Evolutionary conservation across 2,797 vertebrate genomes (phyloP).

Genomic region (Gallinago stenura): DNA sequence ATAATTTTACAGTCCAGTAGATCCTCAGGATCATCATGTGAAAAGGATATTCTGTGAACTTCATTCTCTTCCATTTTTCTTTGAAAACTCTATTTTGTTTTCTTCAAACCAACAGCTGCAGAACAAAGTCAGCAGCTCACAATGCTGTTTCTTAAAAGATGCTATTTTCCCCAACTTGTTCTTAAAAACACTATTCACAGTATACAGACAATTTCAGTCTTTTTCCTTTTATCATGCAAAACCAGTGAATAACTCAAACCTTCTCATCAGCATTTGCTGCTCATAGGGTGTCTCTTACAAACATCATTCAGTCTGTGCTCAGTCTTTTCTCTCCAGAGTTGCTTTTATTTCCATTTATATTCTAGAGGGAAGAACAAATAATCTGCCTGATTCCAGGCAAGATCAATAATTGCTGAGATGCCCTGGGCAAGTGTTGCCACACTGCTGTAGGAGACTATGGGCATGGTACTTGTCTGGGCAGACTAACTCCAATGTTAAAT

Average conservation of each 20-base stretch:
- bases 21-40: background rate
- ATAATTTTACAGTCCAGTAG: slow-evolving; percentile 37
- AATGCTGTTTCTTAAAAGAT: slow-evolving; percentile 11
- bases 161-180: slow-evolving; percentile 51
- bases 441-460: background rate
- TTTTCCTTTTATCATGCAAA: slow-evolving; percentile 61
- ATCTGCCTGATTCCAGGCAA: slow-evolving; percentile 21
- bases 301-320: background rate
- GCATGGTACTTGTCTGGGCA: background rate
- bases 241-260: slow-evolving; percentile 27
- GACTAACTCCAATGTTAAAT: background rate
- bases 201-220: slow-evolving; percentile 54
- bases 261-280: slow-evolving; percentile 49
- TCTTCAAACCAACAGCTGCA: slow-evolving; percentile 58
- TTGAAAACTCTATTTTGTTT: slow-evolving; percentile 7
- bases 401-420: slow-evolving; percentile 18
- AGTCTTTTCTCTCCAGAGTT: slow-evolving; percentile 5
- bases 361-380: slow-evolving; percentile 28
- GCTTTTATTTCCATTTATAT: slow-evolving; percentile 29
- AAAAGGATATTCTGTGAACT: background rate
- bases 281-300: slow-evolving; percentile 7
- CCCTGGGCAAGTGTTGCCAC: background rate
- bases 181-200: slow-evolving; percentile 53
- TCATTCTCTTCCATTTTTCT: background rate
- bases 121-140: slow-evolving; percentile 54